Base-by-base conservation (phyloP, 1,140 invertebrate species). In the Pachyrhynchus sulphureomaculatus region DNA sequence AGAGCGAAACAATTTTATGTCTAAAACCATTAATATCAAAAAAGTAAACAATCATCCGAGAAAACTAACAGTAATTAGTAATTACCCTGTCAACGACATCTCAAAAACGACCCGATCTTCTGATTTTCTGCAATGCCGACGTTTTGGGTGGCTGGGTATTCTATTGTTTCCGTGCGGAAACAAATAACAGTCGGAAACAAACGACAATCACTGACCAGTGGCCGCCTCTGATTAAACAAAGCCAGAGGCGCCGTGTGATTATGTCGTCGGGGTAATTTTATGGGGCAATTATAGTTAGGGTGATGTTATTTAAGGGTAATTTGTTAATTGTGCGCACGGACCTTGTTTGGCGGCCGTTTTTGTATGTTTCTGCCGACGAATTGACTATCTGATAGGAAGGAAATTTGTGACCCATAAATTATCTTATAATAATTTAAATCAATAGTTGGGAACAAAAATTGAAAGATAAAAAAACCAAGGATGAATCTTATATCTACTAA, bases 161-260 rank as follows among this genome's bases (percentile, higher is more conserved):
- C 39, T 42, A 21, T 42, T 42, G 39, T 42, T 42, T 42, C 39
- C 39, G 39, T 20, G 18, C 39, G 18, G 39, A 42, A 42, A 20
- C 39, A 42, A 42, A 42, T 42, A 18, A 42, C 10, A 18, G 39
- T 42, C 39, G 39, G 39, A 42, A 21, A 17, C 39, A 42, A 37
- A 42, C 18, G 39, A 42, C 39, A 42, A 42, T 42, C 39, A 42
- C 18, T 42, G 39, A 42, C 39, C 39, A 42, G 39, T 42, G 39
- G 39, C 39, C 39, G 39, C 39, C 17, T 42, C 39, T 42, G 18
- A 42, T 42, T 42, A 15, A 42, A 42, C 39, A 20, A 42, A 42
- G 39, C 12, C 18, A 42, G 15, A 42, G 39, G 39, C 18, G 39
- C 39, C 39, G 39, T 42, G 17, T 20, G 18, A 41, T 42, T 42